Conservation (phyloP, 1,140 invertebrate genomes). For the Lysiphlebus fabarum region DNA sequence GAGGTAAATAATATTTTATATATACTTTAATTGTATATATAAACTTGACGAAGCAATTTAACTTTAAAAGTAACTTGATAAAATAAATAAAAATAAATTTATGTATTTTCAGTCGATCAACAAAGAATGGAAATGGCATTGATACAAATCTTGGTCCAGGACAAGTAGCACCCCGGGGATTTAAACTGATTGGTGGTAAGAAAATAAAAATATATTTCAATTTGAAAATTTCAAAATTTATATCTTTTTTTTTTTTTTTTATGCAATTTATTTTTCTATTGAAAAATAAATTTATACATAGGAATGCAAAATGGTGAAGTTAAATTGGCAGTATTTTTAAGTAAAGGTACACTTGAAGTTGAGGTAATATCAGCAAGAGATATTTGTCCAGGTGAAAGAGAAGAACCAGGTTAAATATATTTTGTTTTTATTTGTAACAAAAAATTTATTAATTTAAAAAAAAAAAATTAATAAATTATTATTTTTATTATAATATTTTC, state of each 20-base stretch:
- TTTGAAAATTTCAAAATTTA: constrained; percentile 1
- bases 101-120: constrained; percentile 39
- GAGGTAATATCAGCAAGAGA: constrained; percentile 71
- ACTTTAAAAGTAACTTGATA: neutral
- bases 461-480: neutral
- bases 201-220: constrained; percentile 9
- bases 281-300: constrained; percentile 31
- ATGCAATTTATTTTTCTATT: constrained; percentile 10
- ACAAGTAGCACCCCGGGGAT: constrained; percentile 73
- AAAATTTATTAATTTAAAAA: neutral
- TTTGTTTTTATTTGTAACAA: neutral
- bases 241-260: constrained; percentile 19
- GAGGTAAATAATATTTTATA: constrained; percentile 42
- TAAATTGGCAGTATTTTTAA: constrained; percentile 82
- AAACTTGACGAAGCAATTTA: neutral
- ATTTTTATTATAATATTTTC: constrained; percentile 31
- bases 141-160: constrained; percentile 68
- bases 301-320: constrained; percentile 74
- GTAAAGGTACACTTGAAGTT: constrained; percentile 87
- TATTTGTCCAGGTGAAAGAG: constrained; percentile 53
- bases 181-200: constrained; percentile 55
- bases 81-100: neutral
- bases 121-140: constrained; percentile 45
- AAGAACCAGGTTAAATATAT: constrained; percentile 55
- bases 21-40: neutral